phyloP scores from a whole-genome alignment of 2,888 invertebrate species.

The Plagodis dolabraria region DNA sequence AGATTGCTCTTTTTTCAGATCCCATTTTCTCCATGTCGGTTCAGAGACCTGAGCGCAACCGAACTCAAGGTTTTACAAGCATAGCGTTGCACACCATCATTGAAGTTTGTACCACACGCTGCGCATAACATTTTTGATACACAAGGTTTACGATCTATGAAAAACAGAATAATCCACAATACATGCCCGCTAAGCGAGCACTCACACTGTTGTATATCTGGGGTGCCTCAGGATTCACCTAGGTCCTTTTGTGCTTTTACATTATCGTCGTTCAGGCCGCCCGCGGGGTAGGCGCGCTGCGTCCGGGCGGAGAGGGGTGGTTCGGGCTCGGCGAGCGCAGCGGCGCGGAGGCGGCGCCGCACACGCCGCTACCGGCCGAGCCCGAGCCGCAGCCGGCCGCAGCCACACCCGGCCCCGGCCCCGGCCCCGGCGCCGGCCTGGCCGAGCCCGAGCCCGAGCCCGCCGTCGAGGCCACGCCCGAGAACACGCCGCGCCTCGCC shows the following conservation, averaged over 20 bases:
- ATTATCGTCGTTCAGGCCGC: constrained; percentile 81
- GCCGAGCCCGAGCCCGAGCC: constrained; percentile 87
- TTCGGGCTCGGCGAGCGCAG: constrained; percentile 73
- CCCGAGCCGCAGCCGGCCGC: constrained; percentile 60
- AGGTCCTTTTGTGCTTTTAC: background rate
- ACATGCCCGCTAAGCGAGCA: no score
- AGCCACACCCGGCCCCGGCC: constrained; percentile 67
- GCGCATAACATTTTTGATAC: no score
- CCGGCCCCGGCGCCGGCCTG: constrained; percentile 88
- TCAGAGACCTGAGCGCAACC: no score
- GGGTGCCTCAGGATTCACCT: background rate
- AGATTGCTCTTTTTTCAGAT: no score
- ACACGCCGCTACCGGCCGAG: constrained; percentile 78
- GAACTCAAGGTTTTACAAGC: no score
- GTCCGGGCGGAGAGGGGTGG: constrained; percentile 76
- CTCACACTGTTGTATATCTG: background rate
- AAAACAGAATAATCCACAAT: no score
- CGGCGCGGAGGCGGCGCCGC: constrained; percentile 75
- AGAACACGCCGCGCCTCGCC: constrained; percentile 88
- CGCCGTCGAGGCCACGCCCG: constrained; percentile 95
- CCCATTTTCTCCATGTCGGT: no score
- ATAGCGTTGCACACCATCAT: no score
- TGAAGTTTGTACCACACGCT: no score
- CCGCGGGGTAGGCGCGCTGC: constrained; percentile 89
- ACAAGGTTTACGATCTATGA: no score